These are phyloP conservation scores for Hymenochirus boettgeri DNA, from an alignment of 2,113 vertebrate genomes.

Conservation along the genomic window DNA sequence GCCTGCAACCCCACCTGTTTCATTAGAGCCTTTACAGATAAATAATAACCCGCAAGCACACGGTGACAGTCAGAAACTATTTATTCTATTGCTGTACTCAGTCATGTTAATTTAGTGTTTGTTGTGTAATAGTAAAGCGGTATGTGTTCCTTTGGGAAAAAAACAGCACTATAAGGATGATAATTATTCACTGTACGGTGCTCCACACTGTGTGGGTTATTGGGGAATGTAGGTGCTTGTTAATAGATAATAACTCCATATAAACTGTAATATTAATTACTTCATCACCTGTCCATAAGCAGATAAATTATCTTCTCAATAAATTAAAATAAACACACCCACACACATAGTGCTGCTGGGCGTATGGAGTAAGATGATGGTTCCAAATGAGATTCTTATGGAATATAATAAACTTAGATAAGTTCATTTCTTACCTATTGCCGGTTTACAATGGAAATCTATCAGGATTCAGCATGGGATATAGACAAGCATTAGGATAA, in stretches of 20 bases:
- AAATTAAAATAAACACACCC: not conserved
- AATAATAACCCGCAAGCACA: not conserved
- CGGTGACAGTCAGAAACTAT: not conserved
- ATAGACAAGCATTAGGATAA: no score
- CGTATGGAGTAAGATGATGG: not conserved
- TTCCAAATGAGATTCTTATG: no score
- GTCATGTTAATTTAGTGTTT: slow-evolving; percentile 5
- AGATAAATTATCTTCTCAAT: not conserved
- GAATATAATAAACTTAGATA: no score
- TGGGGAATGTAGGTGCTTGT: not conserved
- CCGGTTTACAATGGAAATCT: no score
- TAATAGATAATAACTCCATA: slow-evolving; percentile 5
- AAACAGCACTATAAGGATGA: not conserved
- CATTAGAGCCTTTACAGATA: not conserved
- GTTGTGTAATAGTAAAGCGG: not conserved
- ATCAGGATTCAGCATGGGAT: no score
- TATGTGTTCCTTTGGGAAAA: not conserved
- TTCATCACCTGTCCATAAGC: not conserved
- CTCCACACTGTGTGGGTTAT: not conserved
- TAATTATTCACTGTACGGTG: not conserved
- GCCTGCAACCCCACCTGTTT: not conserved
- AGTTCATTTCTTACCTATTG: no score
- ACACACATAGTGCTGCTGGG: not conserved
- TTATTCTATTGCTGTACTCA: not conserved
- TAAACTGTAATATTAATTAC: slow-evolving; percentile 1